Evolutionary conservation across 2,888 invertebrate genomes (phyloP).

Genomic region (Lottia scabra): DNA sequence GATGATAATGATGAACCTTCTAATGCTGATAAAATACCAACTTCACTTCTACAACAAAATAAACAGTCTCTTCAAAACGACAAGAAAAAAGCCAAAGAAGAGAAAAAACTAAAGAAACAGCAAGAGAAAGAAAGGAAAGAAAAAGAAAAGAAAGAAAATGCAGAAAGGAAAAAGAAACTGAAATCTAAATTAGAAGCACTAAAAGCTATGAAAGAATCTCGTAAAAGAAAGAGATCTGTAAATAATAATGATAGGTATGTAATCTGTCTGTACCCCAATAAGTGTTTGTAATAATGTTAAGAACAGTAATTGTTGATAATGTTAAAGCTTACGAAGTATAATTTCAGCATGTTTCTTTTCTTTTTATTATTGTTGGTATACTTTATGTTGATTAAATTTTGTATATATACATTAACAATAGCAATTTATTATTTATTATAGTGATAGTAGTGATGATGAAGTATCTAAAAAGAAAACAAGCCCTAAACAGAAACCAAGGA

Average conservation of each 20-base stretch:
- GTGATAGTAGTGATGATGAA: conserved; percentile 39
- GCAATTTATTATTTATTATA: too few species aligned
- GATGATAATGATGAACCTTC: conserved; percentile 42
- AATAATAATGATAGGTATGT: neutral
- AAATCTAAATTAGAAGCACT: conserved; percentile 28
- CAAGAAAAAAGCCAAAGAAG: conserved; percentile 27
- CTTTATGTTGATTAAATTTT: too few species aligned
- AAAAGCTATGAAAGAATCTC: conserved; percentile 33
- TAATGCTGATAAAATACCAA: conserved; percentile 38
- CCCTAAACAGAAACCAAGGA: neutral
- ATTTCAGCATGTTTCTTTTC: too few species aligned
- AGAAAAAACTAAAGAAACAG: conserved; percentile 27
- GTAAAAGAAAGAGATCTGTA: neutral
- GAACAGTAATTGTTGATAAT: too few species aligned
- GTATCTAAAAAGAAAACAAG: conserved; percentile 11
- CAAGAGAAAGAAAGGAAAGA: conserved; percentile 20
- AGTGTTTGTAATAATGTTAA: too few species aligned
- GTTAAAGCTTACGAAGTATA: too few species aligned
- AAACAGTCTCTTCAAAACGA: conserved; percentile 9
- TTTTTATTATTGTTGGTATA: too few species aligned
- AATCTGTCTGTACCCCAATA: too few species aligned
- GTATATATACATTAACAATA: too few species aligned
- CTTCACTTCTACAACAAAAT: neutral
- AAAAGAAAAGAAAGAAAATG: conserved; percentile 25
- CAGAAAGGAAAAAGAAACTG: conserved; percentile 22